Evolutionary conservation across 2,797 vertebrate genomes (phyloP), one percentile per base, ranked within the genome.

Genomic region (Coilia nasus): DNA sequence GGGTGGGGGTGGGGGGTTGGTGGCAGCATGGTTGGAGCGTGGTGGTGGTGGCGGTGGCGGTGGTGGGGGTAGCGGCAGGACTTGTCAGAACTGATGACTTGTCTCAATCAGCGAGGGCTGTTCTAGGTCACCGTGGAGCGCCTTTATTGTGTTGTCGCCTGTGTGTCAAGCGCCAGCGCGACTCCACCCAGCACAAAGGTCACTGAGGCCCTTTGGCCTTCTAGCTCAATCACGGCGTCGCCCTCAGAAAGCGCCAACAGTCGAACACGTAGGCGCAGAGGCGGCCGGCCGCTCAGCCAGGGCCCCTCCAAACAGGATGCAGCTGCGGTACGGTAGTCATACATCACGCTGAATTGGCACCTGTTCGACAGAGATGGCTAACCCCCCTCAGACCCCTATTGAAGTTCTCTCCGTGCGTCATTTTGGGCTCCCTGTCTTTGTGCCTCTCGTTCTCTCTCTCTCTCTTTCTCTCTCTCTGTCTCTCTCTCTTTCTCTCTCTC

Each of bases 11-110:
- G 87, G 88, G 90, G 89, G 88, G 89, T 81, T 41, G 35, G 35
- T 2, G 35, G 2, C 35, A 5, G 35, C 35, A 85, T 83, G 84
- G 87, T 89, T 83, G 25, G 82, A 85, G 89, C 88, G 87, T 86
- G 78, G 87, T 41, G 35, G 35, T 41, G 35, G 35, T 5, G 90
- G 85, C 89, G n/a, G n/a, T n/a, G n/a, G n/a, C n/a, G n/a, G 87
- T 86, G 78, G 87, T 41, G 35, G 35, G 2, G 35, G 35, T 5
- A 90, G 85, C 89, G 87, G 85, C 87, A 84, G 91, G 90, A 90
- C 88, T 84, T 90, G 89, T 91, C 86, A 86, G 88, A 85, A 85
- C 89, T 90, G 85, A 90, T 86, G 87, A 85, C 89, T 87, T 89
- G 88, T 88, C 87, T 86, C 90, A 89, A 90, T 91, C 64, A 90